A percentile compares a stretch with the other conserved stretches of the same genome.
These are phyloP conservation scores for Ictalurus furcatus DNA, from an alignment of 2,113 vertebrate genomes.

Conservation along the genomic window DNA sequence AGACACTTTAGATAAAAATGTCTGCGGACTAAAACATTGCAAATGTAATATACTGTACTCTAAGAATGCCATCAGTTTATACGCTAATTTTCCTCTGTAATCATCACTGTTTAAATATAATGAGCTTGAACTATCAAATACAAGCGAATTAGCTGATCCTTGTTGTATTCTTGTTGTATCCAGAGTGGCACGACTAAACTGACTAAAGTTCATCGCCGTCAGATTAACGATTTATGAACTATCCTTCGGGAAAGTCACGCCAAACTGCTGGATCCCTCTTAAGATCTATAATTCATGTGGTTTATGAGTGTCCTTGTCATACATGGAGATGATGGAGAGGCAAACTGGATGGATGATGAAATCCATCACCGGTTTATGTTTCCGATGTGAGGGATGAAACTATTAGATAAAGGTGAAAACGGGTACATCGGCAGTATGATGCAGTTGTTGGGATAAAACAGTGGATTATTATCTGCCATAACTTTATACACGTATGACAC, in stretches of 20 bases:
- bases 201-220: slow-evolving; percentile 56
- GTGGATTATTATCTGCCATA: slow-evolving; percentile 7
- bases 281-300: slow-evolving; percentile 62
- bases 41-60: not conserved
- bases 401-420: slow-evolving; percentile 49
- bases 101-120: not conserved
- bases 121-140: not conserved
- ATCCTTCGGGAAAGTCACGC: slow-evolving; percentile 64
- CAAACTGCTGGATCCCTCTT: slow-evolving; percentile 60
- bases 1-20: not conserved
- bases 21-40: not conserved
- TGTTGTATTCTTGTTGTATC: not conserved
- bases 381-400: slow-evolving; percentile 51
- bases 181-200: not conserved
- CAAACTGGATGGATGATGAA: slow-evolving; percentile 53
- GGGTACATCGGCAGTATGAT: not conserved
- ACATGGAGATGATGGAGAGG: slow-evolving; percentile 62
- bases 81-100: not conserved
- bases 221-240: slow-evolving; percentile 60
- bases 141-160: not conserved
- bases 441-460: not conserved
- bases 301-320: slow-evolving; percentile 67
- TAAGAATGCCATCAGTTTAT: not conserved
- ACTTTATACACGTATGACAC: too few relatives aligned
- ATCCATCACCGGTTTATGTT: slow-evolving; percentile 54